phyloP scores from a whole-genome alignment of 2,113 vertebrate genomes.

The Pangasianodon hypophthalmus region DNA sequence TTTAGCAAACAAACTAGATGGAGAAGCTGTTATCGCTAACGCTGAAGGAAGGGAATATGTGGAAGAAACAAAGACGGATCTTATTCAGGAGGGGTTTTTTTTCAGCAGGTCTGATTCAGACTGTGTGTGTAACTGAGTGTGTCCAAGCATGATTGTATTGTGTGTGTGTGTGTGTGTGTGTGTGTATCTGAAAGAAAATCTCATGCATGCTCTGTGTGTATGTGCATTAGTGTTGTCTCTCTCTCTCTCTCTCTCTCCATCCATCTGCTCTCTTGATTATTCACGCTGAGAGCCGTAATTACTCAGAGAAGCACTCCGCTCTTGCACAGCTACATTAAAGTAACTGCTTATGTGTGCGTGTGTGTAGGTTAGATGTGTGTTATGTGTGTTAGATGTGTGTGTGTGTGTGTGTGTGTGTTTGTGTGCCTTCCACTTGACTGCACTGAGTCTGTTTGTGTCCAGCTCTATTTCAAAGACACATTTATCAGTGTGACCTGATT shows the following conservation, averaged over 20 bases:
- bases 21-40: background rate
- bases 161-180: conserved; percentile 29
- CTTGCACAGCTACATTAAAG: conserved; percentile 57
- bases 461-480: conserved; percentile 1
- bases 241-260: conserved; percentile 46
- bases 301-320: conserved; percentile 56
- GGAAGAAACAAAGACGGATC: background rate
- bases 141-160: conserved; percentile 13
- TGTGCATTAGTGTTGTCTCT: conserved; percentile 30
- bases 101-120: background rate
- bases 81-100: background rate
- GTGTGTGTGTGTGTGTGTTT: background rate
- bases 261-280: conserved; percentile 61
- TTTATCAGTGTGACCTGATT: conserved; percentile 24
- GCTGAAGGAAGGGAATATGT: background rate
- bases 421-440: conserved; percentile 2
- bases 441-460: conserved; percentile 21
- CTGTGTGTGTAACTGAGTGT: conserved; percentile 22
- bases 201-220: conserved; percentile 7
- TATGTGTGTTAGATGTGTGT: conserved; percentile 38
- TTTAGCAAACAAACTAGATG: background rate
- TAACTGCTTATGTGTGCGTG: conserved; percentile 54
- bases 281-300: conserved; percentile 61
- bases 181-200: conserved; percentile 1
- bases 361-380: conserved; percentile 16